Percentiles rank a stretch among this genome's conserved stretches.
These are phyloP conservation scores for honey bee (Apis mellifera) DNA, from an alignment of 1,140 invertebrate genomes.

Conservation along the genomic window Amel_HAv3.1 CM009931.2:24995001-24995500, in stretches of 20 bases:
- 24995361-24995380: slow-evolving; percentile 56
- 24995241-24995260: slow-evolving; percentile 8
- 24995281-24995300: neutral
- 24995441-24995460: neutral
- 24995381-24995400: slow-evolving; percentile 38
- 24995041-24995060: neutral
- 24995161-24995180: too few relatives aligned
- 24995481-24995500: slow-evolving; percentile 1
- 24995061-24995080: too few relatives aligned
- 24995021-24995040: neutral
- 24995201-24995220: too few relatives aligned
- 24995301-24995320: slow-evolving; percentile 37
- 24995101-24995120: too few relatives aligned
- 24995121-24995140: too few relatives aligned
- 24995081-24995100: too few relatives aligned
- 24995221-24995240: neutral
- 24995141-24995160: too few relatives aligned
- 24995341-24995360: slow-evolving; percentile 20
- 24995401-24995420: slow-evolving; percentile 51
- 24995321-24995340: slow-evolving; percentile 7
- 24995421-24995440: slow-evolving; percentile 39
- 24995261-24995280: slow-evolving; percentile 20
- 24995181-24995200: too few relatives aligned
- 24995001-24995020: neutral
- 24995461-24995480: neutral